Evolutionary conservation across 2,113 vertebrate species (phyloP).

Genomic region (Ginglymostoma cirratum): DNA sequence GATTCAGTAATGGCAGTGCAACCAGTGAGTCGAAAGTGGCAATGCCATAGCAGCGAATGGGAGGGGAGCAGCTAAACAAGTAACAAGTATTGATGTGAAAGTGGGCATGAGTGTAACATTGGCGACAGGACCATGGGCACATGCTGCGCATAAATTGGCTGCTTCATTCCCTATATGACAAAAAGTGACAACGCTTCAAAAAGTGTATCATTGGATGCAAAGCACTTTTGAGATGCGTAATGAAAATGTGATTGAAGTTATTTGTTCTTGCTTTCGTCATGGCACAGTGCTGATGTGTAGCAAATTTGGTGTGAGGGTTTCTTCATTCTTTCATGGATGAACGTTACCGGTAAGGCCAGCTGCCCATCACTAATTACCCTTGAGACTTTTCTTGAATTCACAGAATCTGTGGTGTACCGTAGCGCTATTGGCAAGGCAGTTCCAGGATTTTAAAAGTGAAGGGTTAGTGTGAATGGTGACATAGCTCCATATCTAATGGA

Average conservation of each 20-base stretch:
- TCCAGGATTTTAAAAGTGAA: background rate
- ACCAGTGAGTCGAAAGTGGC: background rate
- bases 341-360: no score
- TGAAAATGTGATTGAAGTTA: background rate
- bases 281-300: background rate
- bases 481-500: background rate
- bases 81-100: background rate
- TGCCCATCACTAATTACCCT: background rate
- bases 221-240: background rate
- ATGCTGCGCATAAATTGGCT: background rate
- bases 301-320: background rate
- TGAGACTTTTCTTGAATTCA: background rate
- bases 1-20: background rate
- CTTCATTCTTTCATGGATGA: background rate
- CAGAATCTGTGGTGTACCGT: no score
- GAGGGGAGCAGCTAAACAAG: background rate
- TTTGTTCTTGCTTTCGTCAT: background rate
- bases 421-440: background rate
- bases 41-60: background rate
- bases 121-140: background rate
- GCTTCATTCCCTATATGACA: background rate
- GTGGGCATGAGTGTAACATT: background rate
- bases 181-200: background rate
- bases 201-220: background rate
- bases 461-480: background rate